Evolutionary conservation across 92 coral and sea anemone species (phyloP), one percentile per base, ranked within the genome.

Genomic region (Scolanthus callimorphus): DNA sequence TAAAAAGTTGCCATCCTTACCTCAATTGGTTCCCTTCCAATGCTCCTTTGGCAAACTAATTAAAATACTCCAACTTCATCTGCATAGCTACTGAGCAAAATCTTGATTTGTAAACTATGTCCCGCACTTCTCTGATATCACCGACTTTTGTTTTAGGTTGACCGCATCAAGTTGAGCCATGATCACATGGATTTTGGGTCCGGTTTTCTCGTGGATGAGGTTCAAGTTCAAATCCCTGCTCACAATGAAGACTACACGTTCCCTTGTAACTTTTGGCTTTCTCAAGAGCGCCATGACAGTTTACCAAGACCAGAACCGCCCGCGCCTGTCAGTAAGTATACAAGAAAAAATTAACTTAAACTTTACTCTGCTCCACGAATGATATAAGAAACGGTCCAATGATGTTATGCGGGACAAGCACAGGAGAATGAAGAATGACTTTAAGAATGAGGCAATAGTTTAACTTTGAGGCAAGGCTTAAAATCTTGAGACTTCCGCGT

Each of bases 131-230:
- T n/a, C n/a, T n/a, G n/a, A n/a, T n/a, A n/a, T n/a, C n/a, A n/a
- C 17, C 52, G 9, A 2, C 49, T 49, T 25, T 13, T 11, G 27
- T 12, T 51, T 10, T 57, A 92, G 98, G 70, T 92, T 39, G 98
- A 92, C 39, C 79, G 86, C 47, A 92, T 92, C 30, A 92, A 92
- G 31, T 83, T 92, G 38, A 92, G 90, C 51, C 98, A 88, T 59
- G 98, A 92, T 46, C 98, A 92, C 64, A 84, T 85, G 90, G 89
- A 79, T 37, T 88, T 79, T 73, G 98, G 96, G n/a, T 84, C 98
- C 28, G 98, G 96, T 6, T 88, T 92, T 49, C 83, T 71, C 37
- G 98, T 92, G 4, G 78, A 84, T 29, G 96, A 92, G 43, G 96
- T 92, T 39, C 89, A 88, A 11, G 68, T 92, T 4, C 84, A 81